These are phyloP conservation scores for Hybognathus amarus DNA, from an alignment of 2,797 vertebrate genomes.

Conservation along the genomic window DNA sequence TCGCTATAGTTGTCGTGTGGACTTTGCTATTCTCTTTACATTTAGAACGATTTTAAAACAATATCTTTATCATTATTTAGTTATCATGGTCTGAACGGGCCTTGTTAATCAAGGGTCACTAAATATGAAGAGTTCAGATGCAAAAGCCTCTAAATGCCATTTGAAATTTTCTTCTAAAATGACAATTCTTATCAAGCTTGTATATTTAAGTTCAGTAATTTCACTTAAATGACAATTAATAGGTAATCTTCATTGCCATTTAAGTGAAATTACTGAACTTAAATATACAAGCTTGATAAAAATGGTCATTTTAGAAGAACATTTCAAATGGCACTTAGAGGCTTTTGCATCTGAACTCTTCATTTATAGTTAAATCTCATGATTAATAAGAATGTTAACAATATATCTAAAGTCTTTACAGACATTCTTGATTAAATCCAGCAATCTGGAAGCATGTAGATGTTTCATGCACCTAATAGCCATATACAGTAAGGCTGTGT, in stretches of 20 bases:
- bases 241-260: no score
- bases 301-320: no score
- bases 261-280: no score
- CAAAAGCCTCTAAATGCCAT: no score
- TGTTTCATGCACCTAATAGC: background rate
- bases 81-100: background rate
- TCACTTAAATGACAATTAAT: no score
- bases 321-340: no score
- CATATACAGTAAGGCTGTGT: constrained; percentile 23
- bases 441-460: constrained; percentile 3
- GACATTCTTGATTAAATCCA: constrained; percentile 20
- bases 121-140: no score
- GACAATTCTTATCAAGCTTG: no score
- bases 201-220: no score
- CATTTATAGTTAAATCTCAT: constrained; percentile 7
- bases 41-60: background rate
- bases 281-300: no score
- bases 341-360: no score
- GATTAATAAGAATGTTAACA: constrained; percentile 1
- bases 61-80: background rate
- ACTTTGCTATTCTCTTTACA: background rate
- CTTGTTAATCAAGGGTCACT: background rate
- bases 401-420: background rate
- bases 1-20: background rate
- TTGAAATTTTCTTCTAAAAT: no score